Base-by-base conservation (phyloP, 2,113 vertebrate genomes). In the Pimephales promelas region DNA sequence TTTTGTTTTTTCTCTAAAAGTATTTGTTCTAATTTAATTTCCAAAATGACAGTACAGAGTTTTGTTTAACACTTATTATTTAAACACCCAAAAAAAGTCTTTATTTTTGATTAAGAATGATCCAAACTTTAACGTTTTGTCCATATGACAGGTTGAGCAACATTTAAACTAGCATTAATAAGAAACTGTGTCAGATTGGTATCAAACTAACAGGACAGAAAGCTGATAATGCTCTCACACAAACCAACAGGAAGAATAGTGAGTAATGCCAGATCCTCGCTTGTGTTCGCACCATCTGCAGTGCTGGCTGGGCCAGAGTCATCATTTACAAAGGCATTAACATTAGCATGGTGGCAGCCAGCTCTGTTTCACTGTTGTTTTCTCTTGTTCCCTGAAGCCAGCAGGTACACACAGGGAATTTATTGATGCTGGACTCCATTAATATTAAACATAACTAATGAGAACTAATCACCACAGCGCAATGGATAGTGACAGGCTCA, bases 371-470 rank as follows among this genome's bases (percentile, higher is more conserved):
- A 62, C 74, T 76, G 71, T 49, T 82, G 79, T 84, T 70, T 75
- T 82, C 78, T 45, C 77, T 54, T 45, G 81, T 87, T 66, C 79
- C 61, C 71, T 47, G 36, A 87, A 85, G 89, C 91, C 89, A 88
- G 90, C 83, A 88, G 86, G 92, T 90, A 87, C 90, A 89, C 90
- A 86, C 82, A 80, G 89, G 86, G 91, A 84, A 90, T 92, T 92
- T 90, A 93, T 92, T 91, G 91, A 76, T 85, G 43, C 91, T 89
- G 64, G 85, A 86, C 66, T 84, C 89, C 89, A 92, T 94, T 94
- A 93, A 94, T 94, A 94, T 92, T 89, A 92, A 90, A 92, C 84
- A 86, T 90, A 91, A 92, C 90, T 94, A 95, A 93, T 94, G 93
- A 94, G 90, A 88, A 90, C 89, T 91, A 92, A 94, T 94, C 93